Base-by-base conservation (phyloP, 2,113 vertebrate species). In the Verasper variegatus region DNA sequence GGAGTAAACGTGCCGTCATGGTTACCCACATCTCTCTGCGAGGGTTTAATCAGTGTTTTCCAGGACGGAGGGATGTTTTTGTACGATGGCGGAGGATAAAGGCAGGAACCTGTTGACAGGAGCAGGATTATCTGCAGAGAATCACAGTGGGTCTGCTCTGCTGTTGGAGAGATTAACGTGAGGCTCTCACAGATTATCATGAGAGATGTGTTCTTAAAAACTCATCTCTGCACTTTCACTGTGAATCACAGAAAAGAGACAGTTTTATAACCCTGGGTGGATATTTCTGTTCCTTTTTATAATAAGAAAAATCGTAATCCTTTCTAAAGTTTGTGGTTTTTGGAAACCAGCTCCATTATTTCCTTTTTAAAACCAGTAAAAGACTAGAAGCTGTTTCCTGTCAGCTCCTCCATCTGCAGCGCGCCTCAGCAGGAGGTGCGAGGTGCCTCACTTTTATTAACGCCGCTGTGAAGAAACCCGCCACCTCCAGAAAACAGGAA, bases 401-500 rank as follows among this genome's bases (percentile, higher is more conserved):
- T 37, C 35, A 37, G 35, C 27, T 31, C 27, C 6, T 31, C 27
- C 27, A 31, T 31, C 27, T 31, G 27, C 27, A 6, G 27, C 27
- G 27, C 27, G 27, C 35, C 42, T 45, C 42, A 15, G 42, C 42
- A 15, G 42, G 42, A 15, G 42, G 45, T 1, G 24, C 0, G n/a
- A 63, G 68, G 35, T 21, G 7, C 54, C 73, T 83, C 74, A 27
- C 80, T 62, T 89, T 76, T 70, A 74, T 81, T 68, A 76, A 57
- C 35, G 58, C 57, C 26, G 74, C 72, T 17, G 71, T 3, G 37
- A 71, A 27, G 73, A 84, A 85, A 82, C 71, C 68, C 26, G 75
- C 81, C 76, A 67, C 81, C 81, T 80, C 61, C 40, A 76, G 67
- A 81, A 49, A 73, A 58, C 71, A 57, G 69, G 78, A 78, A 82